phyloP scores from a whole-genome alignment of 1,140 invertebrate species.

The Brachionus rubens region DNA sequence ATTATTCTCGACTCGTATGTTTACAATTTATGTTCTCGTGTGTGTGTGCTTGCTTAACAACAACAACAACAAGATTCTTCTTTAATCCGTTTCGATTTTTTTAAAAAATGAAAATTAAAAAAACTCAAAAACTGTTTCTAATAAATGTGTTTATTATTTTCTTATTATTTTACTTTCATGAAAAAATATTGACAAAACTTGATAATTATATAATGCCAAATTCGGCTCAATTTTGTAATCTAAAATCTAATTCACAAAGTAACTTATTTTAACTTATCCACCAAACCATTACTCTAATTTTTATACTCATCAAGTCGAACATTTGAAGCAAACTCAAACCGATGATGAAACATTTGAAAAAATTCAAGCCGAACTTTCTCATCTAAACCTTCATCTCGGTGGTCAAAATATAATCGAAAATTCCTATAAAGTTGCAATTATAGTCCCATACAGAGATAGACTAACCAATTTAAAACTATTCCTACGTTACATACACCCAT shows the following conservation, averaged over 20 bases:
- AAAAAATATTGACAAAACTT: conserved; percentile 3
- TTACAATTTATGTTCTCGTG: no score
- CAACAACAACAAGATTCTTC: no score
- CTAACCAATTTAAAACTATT: conserved; percentile 60
- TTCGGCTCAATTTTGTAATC: background rate
- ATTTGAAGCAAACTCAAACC: background rate
- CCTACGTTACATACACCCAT: conserved; percentile 54
- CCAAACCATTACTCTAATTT: background rate
- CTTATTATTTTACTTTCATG: background rate
- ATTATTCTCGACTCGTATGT: no score
- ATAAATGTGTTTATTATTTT: background rate
- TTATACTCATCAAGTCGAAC: background rate
- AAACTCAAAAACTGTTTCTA: background rate
- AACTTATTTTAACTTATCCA: background rate
- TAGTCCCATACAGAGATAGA: conserved; percentile 58
- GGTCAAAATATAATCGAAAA: background rate
- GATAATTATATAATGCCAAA: conserved; percentile 8
- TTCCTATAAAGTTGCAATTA: conserved; percentile 55
- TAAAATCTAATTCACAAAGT: background rate
- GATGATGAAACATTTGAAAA: background rate
- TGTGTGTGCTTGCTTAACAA: no score
- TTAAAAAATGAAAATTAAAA: background rate
- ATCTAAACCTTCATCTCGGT: background rate
- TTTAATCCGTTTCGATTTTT: background rate
- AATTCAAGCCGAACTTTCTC: background rate